Evolutionary conservation across 2,113 vertebrate genomes (phyloP).

Genomic region (Sapajus apella): DNA sequence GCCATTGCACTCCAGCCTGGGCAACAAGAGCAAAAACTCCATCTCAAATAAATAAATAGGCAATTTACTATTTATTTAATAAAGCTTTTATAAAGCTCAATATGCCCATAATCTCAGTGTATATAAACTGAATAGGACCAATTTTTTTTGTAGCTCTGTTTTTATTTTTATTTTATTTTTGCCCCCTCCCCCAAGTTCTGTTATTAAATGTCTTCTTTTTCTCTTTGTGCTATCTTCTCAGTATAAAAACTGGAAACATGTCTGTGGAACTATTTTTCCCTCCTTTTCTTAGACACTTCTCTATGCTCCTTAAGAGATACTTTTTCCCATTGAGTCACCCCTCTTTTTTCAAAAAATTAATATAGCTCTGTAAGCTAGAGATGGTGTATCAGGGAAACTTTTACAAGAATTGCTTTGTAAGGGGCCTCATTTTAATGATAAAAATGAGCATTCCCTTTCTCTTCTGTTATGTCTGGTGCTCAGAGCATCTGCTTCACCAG

Average conservation of each 20-base stretch:
- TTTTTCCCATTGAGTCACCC: background rate
- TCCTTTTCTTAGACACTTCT: background rate
- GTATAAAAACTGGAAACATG: background rate
- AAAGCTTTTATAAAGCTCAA: too few relatives aligned
- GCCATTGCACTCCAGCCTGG: too few relatives aligned
- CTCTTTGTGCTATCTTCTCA: background rate
- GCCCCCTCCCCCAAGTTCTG: background rate
- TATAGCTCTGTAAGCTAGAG: background rate
- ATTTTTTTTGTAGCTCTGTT: background rate
- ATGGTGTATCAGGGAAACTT: background rate
- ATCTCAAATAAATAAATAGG: too few relatives aligned
- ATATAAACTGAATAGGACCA: background rate
- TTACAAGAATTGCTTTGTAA: background rate
- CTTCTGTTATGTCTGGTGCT: slow-evolving; percentile 1
- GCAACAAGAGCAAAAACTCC: too few relatives aligned
- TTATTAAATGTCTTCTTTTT: background rate
- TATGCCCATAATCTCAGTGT: background rate
- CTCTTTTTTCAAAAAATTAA: background rate
- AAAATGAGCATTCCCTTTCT: background rate
- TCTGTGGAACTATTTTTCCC: background rate
- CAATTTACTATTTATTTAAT: too few relatives aligned
- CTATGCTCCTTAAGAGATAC: background rate
- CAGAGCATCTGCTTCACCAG: slow-evolving; percentile 47
- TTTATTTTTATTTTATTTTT: too few relatives aligned
- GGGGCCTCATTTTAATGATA: background rate